These are phyloP conservation scores for Serinus canaria DNA, from an alignment of 2,113 vertebrate genomes.

Conservation along the genomic window DNA sequence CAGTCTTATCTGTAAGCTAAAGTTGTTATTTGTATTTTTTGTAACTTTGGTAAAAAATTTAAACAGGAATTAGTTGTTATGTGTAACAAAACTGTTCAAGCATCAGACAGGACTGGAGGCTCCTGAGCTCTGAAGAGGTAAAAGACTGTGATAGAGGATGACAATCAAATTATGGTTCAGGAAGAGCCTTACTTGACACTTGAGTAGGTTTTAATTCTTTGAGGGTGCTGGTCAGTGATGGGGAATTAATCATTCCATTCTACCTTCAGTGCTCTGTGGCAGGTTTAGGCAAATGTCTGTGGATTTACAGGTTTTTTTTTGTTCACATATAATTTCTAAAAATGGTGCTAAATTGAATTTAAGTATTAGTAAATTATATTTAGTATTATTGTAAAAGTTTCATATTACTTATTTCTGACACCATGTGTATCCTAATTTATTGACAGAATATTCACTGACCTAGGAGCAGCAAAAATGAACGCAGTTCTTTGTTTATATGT, in stretches of 20 bases:
- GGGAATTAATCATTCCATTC: not conserved
- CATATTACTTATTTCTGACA: not conserved
- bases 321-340: not conserved
- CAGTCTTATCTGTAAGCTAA: not conserved
- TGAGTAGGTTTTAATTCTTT: not conserved
- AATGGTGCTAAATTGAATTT: not conserved
- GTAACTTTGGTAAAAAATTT: not conserved
- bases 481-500: not conserved
- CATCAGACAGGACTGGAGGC: not conserved
- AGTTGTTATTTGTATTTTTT: not conserved
- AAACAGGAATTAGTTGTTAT: not conserved
- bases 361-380: not conserved
- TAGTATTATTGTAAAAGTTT: not conserved
- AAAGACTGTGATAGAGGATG: not conserved
- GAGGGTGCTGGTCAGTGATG: not conserved
- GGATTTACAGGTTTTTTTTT: not conserved
- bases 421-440: not conserved
- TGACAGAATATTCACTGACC: not conserved
- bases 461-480: not conserved
- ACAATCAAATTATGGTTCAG: not conserved
- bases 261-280: not conserved
- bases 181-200: not conserved
- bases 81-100: not conserved
- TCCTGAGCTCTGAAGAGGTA: not conserved
- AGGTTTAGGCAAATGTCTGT: not conserved